A percentile compares a stretch with the other conserved stretches of the same genome.
These are phyloP conservation scores for Chaetodon trifasciatus DNA, from an alignment of 2,797 vertebrate species.

Conservation along the genomic window DNA sequence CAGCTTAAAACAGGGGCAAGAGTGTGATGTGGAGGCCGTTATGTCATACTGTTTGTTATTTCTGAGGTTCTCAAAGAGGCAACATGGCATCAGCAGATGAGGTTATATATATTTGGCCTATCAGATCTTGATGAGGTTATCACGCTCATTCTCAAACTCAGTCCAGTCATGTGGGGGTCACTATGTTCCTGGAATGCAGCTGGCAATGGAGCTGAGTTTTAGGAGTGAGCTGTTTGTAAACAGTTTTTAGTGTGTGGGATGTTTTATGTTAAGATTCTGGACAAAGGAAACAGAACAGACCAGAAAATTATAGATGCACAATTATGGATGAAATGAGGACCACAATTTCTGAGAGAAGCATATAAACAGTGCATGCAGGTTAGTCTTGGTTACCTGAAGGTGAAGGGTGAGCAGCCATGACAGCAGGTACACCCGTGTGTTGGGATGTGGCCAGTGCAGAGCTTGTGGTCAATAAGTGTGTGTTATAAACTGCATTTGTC, in stretches of 20 bases:
- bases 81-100: slow-evolving; percentile 19
- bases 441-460: slow-evolving; percentile 24
- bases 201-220: slow-evolving; percentile 31
- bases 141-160: slow-evolving; percentile 43
- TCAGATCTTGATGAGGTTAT: slow-evolving; percentile 50
- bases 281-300: slow-evolving; percentile 26
- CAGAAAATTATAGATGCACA: slow-evolving; percentile 17
- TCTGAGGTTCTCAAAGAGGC: slow-evolving; percentile 31
- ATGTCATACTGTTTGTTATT: slow-evolving; percentile 51
- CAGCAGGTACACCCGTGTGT: neutral
- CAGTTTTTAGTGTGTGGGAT: slow-evolving; percentile 35
- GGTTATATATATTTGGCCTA: slow-evolving; percentile 64
- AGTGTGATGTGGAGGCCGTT: slow-evolving; percentile 4
- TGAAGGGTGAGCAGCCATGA: slow-evolving; percentile 5
- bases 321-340: slow-evolving; percentile 11
- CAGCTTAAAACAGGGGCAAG: neutral
- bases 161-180: slow-evolving; percentile 48
- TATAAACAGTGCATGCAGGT: neutral
- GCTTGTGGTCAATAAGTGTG: neutral
- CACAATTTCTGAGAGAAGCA: neutral
- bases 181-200: slow-evolving; percentile 33
- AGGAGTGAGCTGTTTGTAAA: slow-evolving; percentile 57
- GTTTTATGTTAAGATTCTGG: slow-evolving; percentile 57
- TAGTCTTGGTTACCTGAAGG: slow-evolving; percentile 64
- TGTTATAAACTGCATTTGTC: slow-evolving; percentile 15